Percentiles rank a stretch among this genome's conserved stretches.
Conservation (phyloP, 2,888 invertebrate genomes). For the Ichneumoninae sp. region DNA sequence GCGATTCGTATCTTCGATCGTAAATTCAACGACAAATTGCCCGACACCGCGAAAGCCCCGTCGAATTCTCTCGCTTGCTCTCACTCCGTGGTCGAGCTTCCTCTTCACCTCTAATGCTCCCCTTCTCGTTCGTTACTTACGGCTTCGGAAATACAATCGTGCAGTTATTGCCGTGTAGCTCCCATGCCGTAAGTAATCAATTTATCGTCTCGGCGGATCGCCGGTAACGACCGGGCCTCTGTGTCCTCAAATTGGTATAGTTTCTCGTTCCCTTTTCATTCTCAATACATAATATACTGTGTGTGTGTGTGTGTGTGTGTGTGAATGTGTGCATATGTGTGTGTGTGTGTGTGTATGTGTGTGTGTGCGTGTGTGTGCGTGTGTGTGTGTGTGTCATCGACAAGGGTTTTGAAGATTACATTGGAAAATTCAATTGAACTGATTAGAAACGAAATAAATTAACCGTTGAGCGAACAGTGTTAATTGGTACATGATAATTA, state of each 20-base stretch:
- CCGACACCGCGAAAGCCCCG: slow-evolving; percentile 47
- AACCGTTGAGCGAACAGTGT: neutral
- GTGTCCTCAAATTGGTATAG: slow-evolving; percentile 36
- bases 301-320: no score
- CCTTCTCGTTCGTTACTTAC: slow-evolving; percentile 63
- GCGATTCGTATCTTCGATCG: slow-evolving; percentile 70
- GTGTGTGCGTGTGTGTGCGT: no score
- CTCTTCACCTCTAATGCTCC: slow-evolving; percentile 59
- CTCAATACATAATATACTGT: neutral
- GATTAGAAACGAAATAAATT: neutral
- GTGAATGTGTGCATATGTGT: no score
- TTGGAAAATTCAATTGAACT: slow-evolving; percentile 25
- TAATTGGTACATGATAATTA: slow-evolving; percentile 3
- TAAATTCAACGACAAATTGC: slow-evolving; percentile 69
- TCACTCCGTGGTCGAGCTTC: slow-evolving; percentile 26
- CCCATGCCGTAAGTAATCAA: slow-evolving; percentile 60
- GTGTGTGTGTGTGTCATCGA: slow-evolving; percentile 1
- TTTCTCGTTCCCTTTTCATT: slow-evolving; percentile 18
- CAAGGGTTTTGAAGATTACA: neutral
- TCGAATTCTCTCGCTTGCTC: slow-evolving; percentile 57
- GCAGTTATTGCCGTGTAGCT: slow-evolving; percentile 48
- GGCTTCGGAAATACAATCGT: slow-evolving; percentile 62
- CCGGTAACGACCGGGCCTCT: slow-evolving; percentile 44
- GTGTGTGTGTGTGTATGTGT: no score
- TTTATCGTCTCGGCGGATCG: slow-evolving; percentile 59